Percentiles rank a stretch among this genome's conserved stretches.
phyloP scores from a whole-genome alignment of 1,140 invertebrate genomes.

The Kradibia gibbosae region DNA sequence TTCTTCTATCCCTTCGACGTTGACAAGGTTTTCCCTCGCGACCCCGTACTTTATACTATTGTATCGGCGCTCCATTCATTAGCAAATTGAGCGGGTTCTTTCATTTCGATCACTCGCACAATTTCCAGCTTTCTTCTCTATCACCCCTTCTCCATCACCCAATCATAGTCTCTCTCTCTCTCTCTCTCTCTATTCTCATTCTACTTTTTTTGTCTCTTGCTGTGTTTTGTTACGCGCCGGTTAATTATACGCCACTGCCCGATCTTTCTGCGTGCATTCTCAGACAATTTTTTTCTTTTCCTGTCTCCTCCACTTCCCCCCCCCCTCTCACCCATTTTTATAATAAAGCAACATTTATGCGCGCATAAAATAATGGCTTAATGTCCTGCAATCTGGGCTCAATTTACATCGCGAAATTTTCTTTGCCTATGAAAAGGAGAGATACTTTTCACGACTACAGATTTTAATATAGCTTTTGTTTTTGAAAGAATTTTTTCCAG shows the following conservation, averaged over 20 bases:
- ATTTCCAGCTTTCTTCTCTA: too few species aligned
- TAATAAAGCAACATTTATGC: conserved; percentile 26
- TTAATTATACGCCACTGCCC: conserved; percentile 36
- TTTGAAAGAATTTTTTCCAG: conserved; percentile 24
- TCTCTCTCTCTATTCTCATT: not conserved
- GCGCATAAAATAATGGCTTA: conserved; percentile 43
- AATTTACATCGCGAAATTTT: conserved; percentile 34
- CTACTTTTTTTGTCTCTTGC: not conserved
- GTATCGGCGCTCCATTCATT: conserved; percentile 34
- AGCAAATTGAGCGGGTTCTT: conserved; percentile 13
- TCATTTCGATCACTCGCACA: conserved; percentile 38
- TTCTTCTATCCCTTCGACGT: not conserved
- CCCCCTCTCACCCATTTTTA: conserved; percentile 1
- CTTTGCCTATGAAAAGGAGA: conserved; percentile 14
- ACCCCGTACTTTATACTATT: not conserved
- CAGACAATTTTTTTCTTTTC: not conserved
- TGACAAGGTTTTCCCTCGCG: not conserved
- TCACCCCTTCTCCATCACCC: too few species aligned
- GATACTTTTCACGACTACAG: not conserved
- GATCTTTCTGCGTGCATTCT: conserved; percentile 12
- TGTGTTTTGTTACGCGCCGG: conserved; percentile 25
- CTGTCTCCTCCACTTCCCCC: too few species aligned
- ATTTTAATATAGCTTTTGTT: conserved; percentile 35
- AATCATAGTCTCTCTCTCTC: conserved; percentile 5
- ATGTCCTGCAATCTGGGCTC: conserved; percentile 19